These are phyloP conservation scores for Nesogale talazaci DNA, from an alignment of 2,113 vertebrate genomes.

Conservation along the genomic window DNA sequence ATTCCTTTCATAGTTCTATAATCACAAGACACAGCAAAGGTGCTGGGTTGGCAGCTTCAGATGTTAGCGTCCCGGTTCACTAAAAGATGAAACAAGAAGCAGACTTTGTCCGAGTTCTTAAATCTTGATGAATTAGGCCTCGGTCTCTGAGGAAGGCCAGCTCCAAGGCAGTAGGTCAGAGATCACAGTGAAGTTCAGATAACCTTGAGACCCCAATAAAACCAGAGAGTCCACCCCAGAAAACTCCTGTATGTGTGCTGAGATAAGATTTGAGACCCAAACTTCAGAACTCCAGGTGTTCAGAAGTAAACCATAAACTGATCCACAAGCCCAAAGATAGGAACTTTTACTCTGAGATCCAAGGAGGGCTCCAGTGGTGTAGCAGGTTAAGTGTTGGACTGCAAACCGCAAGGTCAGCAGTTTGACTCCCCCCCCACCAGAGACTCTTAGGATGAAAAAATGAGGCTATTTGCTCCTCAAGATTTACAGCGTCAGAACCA, in stretches of 20 bases:
- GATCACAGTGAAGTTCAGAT: neutral
- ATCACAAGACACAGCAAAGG: conserved; percentile 67
- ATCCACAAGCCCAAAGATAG: neutral
- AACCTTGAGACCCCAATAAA: neutral
- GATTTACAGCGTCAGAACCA: too few relatives aligned
- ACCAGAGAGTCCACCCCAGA: neutral
- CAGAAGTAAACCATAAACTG: neutral
- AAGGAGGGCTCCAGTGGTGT: too few relatives aligned
- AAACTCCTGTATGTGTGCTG: neutral
- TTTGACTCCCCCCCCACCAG: too few relatives aligned
- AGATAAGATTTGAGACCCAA: neutral
- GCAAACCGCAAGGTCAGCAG: too few relatives aligned
- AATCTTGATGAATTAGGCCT: neutral
- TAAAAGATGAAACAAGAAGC: conserved; percentile 31
- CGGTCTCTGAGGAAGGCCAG: neutral
- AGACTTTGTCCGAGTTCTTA: neutral
- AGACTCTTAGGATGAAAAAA: too few relatives aligned
- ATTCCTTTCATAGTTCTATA: conserved; percentile 76
- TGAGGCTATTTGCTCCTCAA: too few relatives aligned
- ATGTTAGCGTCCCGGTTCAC: neutral
- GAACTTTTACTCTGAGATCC: neutral
- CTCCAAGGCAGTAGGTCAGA: neutral
- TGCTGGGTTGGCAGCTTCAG: conserved; percentile 34
- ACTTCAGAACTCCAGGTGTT: neutral
- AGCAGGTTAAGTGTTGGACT: too few relatives aligned